Conservation (phyloP, 2,797 vertebrate species). For the Lutjanus campechanus region DNA sequence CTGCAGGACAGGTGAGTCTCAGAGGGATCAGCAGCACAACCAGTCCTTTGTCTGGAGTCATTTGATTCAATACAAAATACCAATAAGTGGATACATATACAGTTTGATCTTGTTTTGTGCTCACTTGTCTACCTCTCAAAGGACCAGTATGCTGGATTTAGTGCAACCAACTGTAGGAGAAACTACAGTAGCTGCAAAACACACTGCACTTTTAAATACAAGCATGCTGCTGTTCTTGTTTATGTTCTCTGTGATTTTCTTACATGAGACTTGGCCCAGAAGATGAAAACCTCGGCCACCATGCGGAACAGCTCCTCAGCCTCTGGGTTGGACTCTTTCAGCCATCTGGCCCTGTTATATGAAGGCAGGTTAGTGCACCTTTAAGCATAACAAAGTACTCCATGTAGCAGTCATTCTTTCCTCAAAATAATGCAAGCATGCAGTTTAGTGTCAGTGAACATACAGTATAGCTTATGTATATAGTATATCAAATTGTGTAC, state of each 20-base stretch:
- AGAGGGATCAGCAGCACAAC: neutral
- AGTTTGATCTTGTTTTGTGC: neutral
- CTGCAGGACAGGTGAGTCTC: neutral
- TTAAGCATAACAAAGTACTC: neutral
- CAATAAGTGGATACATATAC: neutral
- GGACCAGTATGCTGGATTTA: no score
- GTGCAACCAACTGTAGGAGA: no score
- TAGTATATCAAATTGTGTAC: neutral
- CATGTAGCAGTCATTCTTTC: neutral
- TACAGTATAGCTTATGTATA: no score
- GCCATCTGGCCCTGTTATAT: slow-evolving; percentile 90
- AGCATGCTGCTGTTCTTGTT: neutral
- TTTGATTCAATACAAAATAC: neutral
- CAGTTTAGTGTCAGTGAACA: neutral
- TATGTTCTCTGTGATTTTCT: slow-evolving; percentile 59
- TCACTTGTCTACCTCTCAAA: neutral
- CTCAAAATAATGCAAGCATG: neutral
- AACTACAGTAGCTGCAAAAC: no score
- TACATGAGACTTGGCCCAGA: slow-evolving; percentile 97
- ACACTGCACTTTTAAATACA: no score
- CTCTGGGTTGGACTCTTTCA: slow-evolving; percentile 93
- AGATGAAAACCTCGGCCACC: slow-evolving; percentile 98
- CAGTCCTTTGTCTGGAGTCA: neutral
- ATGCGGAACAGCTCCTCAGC: slow-evolving; percentile 95
- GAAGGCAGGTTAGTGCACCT: neutral